These are phyloP conservation scores for Platerodrilus igneus DNA, from an alignment of 2,888 invertebrate genomes.

Conservation along the genomic window DNA sequence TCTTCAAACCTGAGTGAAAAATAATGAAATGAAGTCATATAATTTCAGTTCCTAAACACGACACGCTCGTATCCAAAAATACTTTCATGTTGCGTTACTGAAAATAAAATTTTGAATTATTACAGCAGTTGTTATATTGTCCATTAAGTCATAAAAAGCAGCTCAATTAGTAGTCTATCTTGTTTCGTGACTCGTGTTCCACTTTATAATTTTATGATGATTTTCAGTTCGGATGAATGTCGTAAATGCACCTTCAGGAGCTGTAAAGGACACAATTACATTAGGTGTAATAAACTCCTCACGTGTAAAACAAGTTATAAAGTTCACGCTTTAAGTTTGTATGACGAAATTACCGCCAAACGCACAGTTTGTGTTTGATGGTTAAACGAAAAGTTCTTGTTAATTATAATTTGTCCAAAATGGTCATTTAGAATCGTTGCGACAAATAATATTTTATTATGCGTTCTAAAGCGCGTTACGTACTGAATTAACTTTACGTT, in stretches of 20 bases:
- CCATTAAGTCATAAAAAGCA: slow-evolving; percentile 9
- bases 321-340: too few species aligned
- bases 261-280: slow-evolving; percentile 13
- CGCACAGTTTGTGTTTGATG: too few species aligned
- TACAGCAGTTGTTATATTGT: slow-evolving; percentile 9
- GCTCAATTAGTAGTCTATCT: slow-evolving; percentile 8
- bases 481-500: too few species aligned
- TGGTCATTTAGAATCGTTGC: too few species aligned
- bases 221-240: slow-evolving; percentile 8
- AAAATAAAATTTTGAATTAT: slow-evolving; percentile 11
- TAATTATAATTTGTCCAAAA: too few species aligned
- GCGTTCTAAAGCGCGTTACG: too few species aligned
- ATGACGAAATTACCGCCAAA: too few species aligned
- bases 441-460: too few species aligned
- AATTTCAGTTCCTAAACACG: too few species aligned
- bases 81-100: too few species aligned
- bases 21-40: slow-evolving; percentile 20
- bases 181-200: slow-evolving; percentile 10
- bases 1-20: slow-evolving; percentile 27
- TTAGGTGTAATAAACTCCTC: slow-evolving; percentile 8
- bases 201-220: slow-evolving; percentile 13
- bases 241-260: slow-evolving; percentile 11
- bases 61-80: too few species aligned
- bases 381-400: too few species aligned
- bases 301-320: slow-evolving; percentile 9